Conservation (phyloP, 1,140 invertebrate genomes). For the Drosophila littoralis region DNA sequence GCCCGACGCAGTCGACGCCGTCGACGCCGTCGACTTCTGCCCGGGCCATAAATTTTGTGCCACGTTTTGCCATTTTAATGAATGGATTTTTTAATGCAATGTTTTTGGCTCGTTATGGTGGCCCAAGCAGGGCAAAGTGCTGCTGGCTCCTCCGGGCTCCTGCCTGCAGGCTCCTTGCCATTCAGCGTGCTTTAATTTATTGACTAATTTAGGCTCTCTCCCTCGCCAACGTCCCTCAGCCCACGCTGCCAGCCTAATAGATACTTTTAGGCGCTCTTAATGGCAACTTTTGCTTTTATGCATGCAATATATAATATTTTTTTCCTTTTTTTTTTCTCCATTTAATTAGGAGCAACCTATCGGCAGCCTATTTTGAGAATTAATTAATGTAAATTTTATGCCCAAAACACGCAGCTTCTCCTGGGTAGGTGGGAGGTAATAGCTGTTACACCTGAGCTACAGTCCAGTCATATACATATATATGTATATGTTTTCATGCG, state of each 20-base stretch:
- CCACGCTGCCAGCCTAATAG: constrained; percentile 49
- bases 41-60: constrained; percentile 71
- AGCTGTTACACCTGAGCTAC: constrained; percentile 15
- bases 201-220: constrained; percentile 67
- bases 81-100: constrained; percentile 82
- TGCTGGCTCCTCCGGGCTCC: constrained; percentile 4
- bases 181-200: constrained; percentile 67
- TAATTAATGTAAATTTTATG: constrained; percentile 74
- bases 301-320: constrained; percentile 24
- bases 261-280: constrained; percentile 65
- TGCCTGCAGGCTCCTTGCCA: background rate
- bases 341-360: constrained; percentile 17
- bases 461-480: constrained; percentile 34
- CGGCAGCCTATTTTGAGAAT: constrained; percentile 47
- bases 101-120: constrained; percentile 70
- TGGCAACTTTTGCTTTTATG: constrained; percentile 57
- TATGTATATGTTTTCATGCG: constrained; percentile 13
- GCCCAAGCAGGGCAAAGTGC: constrained; percentile 17
- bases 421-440: background rate
- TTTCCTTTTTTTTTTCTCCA: background rate
- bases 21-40: constrained; percentile 19
- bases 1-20: background rate
- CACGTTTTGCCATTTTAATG: constrained; percentile 81
- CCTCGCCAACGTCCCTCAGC: background rate
- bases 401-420: constrained; percentile 32